Evolutionary conservation across 2,113 vertebrate species (phyloP), one percentile per base, ranked within the genome.

Genomic region (Eonycteris spelaea): DNA sequence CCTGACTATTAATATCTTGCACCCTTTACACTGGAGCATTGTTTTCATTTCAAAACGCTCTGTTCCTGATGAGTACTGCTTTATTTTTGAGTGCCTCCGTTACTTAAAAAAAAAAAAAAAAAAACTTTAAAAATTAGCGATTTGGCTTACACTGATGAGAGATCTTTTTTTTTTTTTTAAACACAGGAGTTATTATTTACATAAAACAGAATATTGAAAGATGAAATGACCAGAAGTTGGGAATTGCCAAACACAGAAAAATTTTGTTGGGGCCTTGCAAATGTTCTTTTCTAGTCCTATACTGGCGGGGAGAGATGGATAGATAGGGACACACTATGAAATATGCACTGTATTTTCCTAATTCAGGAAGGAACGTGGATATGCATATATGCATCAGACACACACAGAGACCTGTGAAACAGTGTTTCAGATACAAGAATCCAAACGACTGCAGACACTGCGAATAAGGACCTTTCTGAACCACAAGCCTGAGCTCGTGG

Each of bases 21-120:
- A 86, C 68, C 68, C 73, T 82, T 85, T 19, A 97, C 95, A 96
- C 84, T 86, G 48, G 65, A 59, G 33, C 80, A 73, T 16, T 86
- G 86, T 94, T 95, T 79, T 40, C 24, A 48, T 78, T 45, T 55
- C n/a, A 12, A 93, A 79, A 94, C 78, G 40, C 18, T 83, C 85
- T 82, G 86, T 61, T 94, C 92, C 79, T 83, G 75, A 68, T 93
- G 48, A 92, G 55, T 8, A 59, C 57, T 5, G 24, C 51, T 84
- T 89, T 79, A 33, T 79, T 94, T 91, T 75, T 90, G 21, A 93
- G 74, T 26, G 26, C 61, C 96, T 73, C 87, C 55, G 95, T 96
- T 86, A 68, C 68, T 57, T 21, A 65, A 35, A 48, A 40, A 28
- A 21, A 63, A 48, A 51, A 35, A 57, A n/a, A 28, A 21, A 61